Percentiles rank a stretch among this genome's conserved stretches.
phyloP scores from a whole-genome alignment of 2,113 vertebrate species.

The Larimichthys polyactis region DNA sequence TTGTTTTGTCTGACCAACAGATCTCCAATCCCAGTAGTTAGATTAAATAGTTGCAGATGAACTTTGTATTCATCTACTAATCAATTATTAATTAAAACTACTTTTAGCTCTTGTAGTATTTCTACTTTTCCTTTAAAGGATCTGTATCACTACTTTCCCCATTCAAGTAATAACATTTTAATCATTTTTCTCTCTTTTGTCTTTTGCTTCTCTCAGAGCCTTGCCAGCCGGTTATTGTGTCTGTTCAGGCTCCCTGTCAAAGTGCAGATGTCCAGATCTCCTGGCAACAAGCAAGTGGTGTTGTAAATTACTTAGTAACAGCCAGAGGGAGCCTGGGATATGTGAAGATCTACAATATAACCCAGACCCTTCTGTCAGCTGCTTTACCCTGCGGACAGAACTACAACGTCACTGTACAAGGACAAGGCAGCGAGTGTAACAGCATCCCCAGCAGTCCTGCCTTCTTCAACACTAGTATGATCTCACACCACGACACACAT shows the following conservation, averaged over 20 bases:
- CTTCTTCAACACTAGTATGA: conserved; percentile 62
- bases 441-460: conserved; percentile 57
- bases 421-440: conserved; percentile 53
- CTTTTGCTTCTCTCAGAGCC: conserved; percentile 55
- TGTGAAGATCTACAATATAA: conserved; percentile 41
- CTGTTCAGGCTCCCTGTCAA: conserved; percentile 49
- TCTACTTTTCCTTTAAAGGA: background rate
- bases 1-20: background rate
- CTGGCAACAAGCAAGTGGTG: conserved; percentile 50
- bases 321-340: conserved; percentile 48
- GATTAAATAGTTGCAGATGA: background rate
- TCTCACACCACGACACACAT: background rate
- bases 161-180: background rate
- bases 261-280: conserved; percentile 60
- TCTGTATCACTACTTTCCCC: background rate
- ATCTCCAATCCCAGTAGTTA: too few species aligned
- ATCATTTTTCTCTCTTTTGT: background rate
- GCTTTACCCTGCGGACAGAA: conserved; percentile 66
- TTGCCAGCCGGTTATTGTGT: conserved; percentile 61
- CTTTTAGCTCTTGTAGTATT: background rate
- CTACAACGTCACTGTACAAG: conserved; percentile 66
- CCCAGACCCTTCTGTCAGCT: conserved; percentile 27
- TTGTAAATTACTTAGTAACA: conserved; percentile 52
- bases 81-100: background rate
- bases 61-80: background rate